Evolutionary conservation across 2,797 vertebrate genomes (phyloP).

Genomic region (Clarias laeviceps): DNA sequence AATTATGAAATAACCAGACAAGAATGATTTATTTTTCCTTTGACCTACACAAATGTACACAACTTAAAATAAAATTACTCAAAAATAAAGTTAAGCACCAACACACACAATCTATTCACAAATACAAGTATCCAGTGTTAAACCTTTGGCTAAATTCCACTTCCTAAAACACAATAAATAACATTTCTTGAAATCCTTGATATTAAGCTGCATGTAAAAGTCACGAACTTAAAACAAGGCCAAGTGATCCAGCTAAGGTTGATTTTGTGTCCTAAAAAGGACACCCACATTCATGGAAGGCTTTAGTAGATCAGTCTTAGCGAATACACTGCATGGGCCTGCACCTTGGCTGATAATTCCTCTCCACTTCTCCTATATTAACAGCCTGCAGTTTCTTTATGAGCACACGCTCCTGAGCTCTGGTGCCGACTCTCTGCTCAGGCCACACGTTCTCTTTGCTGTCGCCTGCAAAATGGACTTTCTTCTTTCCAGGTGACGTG

Average conservation of each 20-base stretch:
- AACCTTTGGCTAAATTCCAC: neutral
- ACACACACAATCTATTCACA: neutral
- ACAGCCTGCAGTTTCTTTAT: slow-evolving; percentile 80
- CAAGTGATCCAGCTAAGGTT: neutral
- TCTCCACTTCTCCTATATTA: slow-evolving; percentile 79
- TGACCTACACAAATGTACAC: neutral
- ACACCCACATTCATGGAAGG: neutral
- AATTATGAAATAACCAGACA: neutral
- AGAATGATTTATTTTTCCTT: neutral
- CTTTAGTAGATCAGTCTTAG: slow-evolving; percentile 55
- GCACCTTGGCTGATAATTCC: slow-evolving; percentile 80
- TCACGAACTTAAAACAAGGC: neutral
- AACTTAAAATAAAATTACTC: neutral
- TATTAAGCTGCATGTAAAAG: neutral
- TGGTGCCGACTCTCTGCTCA: slow-evolving; percentile 53
- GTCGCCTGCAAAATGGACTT: slow-evolving; percentile 82
- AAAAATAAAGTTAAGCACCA: neutral
- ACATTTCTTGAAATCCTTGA: slow-evolving; percentile 2
- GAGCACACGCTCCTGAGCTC: slow-evolving; percentile 69
- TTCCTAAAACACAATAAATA: slow-evolving; percentile 10
- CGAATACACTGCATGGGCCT: slow-evolving; percentile 87
- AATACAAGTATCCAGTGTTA: neutral
- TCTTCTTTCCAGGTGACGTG: slow-evolving; percentile 81
- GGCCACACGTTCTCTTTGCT: slow-evolving; percentile 79
- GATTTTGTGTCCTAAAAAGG: neutral